Evolutionary conservation across 2,888 invertebrate species (phyloP).

Genomic region (Clistopyga incitator): DNA sequence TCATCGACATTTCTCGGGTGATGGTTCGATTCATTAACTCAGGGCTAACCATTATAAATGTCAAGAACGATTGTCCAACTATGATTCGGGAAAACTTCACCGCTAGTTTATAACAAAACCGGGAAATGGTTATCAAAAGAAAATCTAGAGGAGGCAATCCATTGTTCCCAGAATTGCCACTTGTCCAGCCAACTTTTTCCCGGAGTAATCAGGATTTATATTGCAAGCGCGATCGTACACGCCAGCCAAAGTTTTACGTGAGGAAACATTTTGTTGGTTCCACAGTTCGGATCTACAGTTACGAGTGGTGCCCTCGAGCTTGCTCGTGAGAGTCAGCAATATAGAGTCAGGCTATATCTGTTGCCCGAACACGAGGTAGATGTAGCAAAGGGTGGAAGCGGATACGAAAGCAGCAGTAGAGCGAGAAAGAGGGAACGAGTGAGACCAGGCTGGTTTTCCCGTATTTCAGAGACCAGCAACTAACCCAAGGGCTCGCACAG

Average conservation of each 20-base stretch:
- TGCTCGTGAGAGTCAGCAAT: conserved; percentile 44
- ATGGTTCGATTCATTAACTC: neutral
- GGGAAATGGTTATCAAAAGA: conserved; percentile 6
- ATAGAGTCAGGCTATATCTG: conserved; percentile 29
- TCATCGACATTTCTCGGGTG: neutral
- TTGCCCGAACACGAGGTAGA: conserved; percentile 38
- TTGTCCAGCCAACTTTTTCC: conserved; percentile 46
- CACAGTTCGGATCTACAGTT: conserved; percentile 29
- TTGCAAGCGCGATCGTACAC: conserved; percentile 43
- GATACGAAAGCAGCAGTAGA: neutral
- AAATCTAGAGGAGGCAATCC: conserved; percentile 8
- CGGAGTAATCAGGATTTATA: conserved; percentile 57
- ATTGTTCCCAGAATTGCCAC: conserved; percentile 13
- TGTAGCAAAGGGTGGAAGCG: conserved; percentile 24
- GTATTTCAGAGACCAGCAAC: conserved; percentile 60
- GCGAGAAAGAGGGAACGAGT: conserved; percentile 11
- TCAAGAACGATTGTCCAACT: neutral
- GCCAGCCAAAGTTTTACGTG: conserved; percentile 41
- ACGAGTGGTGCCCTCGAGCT: conserved; percentile 44
- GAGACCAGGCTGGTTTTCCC: conserved; percentile 42
- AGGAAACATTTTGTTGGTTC: conserved; percentile 52
- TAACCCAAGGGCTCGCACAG: conserved; percentile 53
- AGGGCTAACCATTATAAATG: neutral
- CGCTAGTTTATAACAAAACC: neutral
- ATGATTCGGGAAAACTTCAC: neutral